Base-by-base conservation (phyloP, 1,140 invertebrate species). In the Dinothrombium tinctorium region DNA sequence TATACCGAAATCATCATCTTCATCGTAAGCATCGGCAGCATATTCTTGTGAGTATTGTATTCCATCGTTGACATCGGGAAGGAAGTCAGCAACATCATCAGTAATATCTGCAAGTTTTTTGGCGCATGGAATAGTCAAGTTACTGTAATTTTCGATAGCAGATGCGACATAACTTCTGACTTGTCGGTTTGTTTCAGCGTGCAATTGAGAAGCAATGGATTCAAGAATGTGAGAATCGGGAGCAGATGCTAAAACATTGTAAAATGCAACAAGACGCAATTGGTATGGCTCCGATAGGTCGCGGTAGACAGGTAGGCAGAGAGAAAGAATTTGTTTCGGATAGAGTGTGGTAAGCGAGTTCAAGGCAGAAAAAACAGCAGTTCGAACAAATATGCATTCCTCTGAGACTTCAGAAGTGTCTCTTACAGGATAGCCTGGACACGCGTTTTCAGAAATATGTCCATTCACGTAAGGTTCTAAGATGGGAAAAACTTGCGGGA, bases 251-350 rank as follows among this genome's bases (percentile, higher is more conserved):
- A 49, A 4, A 6, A 49, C 15, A 22, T 43, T 37, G n/a, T 38
- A 35, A 42, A 53, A 52, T 12, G 51, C 47, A 33, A 45, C 44
- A 29, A 41, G 49, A 20, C 51, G 46, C 1, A 51, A 23, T 32
- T 46, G 32, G 11, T 48, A 51, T n/a, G 43, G 35, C 24, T 52
- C 50, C 5, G 41, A 38, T 22, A 29, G 35, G 45, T 53, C 49
- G 17, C 41, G 19, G 43, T 25, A 52, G 9, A 53, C 42, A 12
- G 50, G 44, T 14, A 51, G 12, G 8, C 52, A n/a, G 1, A 48
- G 36, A 9, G 45, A 4, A 9, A 33, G 33, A 17, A 47, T 33
- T 37, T 49, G 24, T 36, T 43, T 24, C 5, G 49, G 43, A 25
- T 45, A 22, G 5, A 24, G 11, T 3, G 12, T 14, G 14, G 40